phyloP scores from a whole-genome alignment of 2,113 vertebrate genomes.

The Sceloporus undulatus region DNA sequence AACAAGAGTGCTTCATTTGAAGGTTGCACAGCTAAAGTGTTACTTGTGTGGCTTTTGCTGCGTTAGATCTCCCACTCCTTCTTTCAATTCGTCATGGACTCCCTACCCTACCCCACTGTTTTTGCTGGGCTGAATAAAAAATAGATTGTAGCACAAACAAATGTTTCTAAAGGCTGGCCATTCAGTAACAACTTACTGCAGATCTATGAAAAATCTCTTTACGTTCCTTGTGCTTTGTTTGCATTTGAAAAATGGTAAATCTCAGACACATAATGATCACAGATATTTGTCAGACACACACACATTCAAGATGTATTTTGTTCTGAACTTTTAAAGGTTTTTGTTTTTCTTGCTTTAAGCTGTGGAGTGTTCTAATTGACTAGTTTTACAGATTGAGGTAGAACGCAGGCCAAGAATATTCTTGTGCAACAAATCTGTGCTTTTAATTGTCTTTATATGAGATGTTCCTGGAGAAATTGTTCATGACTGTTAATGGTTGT shows the following conservation, averaged over 20 bases:
- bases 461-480: conserved; percentile 5
- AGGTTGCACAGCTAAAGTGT: neutral
- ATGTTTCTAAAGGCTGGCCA: neutral
- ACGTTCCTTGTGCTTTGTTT: neutral
- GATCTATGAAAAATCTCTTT: neutral
- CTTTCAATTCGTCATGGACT: conserved; percentile 18
- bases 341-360: neutral
- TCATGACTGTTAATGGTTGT: conserved; percentile 29
- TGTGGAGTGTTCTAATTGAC: neutral
- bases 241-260: conserved; percentile 17
- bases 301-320: neutral
- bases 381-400: neutral
- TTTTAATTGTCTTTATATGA: conserved; percentile 13
- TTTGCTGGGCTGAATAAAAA: neutral
- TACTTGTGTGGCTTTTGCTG: conserved; percentile 5
- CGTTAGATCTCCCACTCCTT: accelerated
- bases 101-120: neutral
- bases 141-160: neutral
- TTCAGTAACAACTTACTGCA: conserved; percentile 1
- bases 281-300: neutral
- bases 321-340: neutral
- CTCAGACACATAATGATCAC: neutral
- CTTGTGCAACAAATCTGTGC: neutral
- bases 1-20: neutral
- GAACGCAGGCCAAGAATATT: neutral